Percentiles rank a stretch among this genome's conserved stretches.
These are phyloP conservation scores for Nebria ingens DNA, from an alignment of 1,140 invertebrate genomes.

Conservation along the genomic window DNA sequence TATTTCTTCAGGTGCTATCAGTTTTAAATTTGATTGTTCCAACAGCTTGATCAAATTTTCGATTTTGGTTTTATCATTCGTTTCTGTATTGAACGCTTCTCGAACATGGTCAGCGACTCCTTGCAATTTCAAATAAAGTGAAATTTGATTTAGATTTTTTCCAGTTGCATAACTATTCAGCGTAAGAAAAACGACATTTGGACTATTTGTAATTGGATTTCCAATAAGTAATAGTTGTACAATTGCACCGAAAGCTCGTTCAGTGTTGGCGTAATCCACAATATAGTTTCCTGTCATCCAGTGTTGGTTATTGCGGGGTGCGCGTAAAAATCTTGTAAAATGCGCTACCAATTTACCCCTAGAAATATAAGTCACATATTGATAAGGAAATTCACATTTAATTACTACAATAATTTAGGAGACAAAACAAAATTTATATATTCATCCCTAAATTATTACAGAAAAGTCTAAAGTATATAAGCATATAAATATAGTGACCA, in stretches of 20 bases:
- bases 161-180: slow-evolving; percentile 48
- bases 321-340: slow-evolving; percentile 42
- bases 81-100: slow-evolving; percentile 31
- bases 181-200: slow-evolving; percentile 45
- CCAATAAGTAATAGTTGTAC: slow-evolving; percentile 47
- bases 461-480: not conserved
- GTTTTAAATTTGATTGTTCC: slow-evolving; percentile 39
- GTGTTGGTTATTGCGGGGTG: slow-evolving; percentile 35
- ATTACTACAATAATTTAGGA: no score
- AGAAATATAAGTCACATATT: slow-evolving; percentile 17
- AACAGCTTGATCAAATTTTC: slow-evolving; percentile 39
- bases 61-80: slow-evolving; percentile 32
- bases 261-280: slow-evolving; percentile 48
- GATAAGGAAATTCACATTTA: no score
- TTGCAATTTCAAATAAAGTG: slow-evolving; percentile 45
- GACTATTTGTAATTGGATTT: slow-evolving; percentile 47
- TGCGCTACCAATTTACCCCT: slow-evolving; percentile 47
- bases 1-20: slow-evolving; percentile 34
- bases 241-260: slow-evolving; percentile 47
- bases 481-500: slow-evolving; percentile 1
- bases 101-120: slow-evolving; percentile 34
- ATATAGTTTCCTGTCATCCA: slow-evolving; percentile 54
- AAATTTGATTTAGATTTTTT: slow-evolving; percentile 41
- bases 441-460: not conserved
- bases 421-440: not conserved